phyloP scores from a whole-genome alignment of 2,888 invertebrate species.

The Eulithis prunata region DNA sequence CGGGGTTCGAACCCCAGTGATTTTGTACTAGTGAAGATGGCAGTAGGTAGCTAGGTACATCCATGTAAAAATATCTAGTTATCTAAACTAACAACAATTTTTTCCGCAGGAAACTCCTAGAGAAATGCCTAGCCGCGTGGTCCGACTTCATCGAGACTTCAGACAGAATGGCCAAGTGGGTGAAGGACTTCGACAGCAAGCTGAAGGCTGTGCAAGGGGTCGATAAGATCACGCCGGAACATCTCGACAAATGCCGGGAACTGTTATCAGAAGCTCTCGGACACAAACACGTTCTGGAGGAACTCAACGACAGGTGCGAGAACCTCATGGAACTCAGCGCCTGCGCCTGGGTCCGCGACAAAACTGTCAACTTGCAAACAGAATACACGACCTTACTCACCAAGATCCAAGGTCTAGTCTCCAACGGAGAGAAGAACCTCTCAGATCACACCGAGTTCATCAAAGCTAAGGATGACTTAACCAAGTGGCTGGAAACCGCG shows the following conservation, averaged over 20 bases:
- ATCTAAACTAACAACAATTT: no score
- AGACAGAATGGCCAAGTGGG: constrained; percentile 89
- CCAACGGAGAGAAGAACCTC: constrained; percentile 94
- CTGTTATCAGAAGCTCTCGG: constrained; percentile 90
- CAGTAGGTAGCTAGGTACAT: no score
- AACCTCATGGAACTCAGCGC: constrained; percentile 94
- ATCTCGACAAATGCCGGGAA: constrained; percentile 89
- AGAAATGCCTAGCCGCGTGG: constrained; percentile 92
- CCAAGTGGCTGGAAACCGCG: constrained; percentile 92
- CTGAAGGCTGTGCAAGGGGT: constrained; percentile 87
- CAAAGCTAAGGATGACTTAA: constrained; percentile 92
- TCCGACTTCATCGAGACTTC: constrained; percentile 90
- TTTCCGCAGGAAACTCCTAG: constrained; percentile 80
- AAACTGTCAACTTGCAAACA: constrained; percentile 93
- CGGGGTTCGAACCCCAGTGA: no score
- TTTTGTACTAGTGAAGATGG: no score
- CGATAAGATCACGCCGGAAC: constrained; percentile 91
- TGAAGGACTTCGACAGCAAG: constrained; percentile 87
- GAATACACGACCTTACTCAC: constrained; percentile 91
- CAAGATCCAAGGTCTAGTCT: constrained; percentile 91
- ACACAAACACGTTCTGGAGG: constrained; percentile 91
- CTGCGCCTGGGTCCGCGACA: constrained; percentile 93
- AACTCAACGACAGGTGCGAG: constrained; percentile 94
- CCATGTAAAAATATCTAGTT: no score
- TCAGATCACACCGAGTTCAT: constrained; percentile 96